Base-by-base conservation (phyloP, 2,888 invertebrate genomes). In the Spialia ferax region DNA sequence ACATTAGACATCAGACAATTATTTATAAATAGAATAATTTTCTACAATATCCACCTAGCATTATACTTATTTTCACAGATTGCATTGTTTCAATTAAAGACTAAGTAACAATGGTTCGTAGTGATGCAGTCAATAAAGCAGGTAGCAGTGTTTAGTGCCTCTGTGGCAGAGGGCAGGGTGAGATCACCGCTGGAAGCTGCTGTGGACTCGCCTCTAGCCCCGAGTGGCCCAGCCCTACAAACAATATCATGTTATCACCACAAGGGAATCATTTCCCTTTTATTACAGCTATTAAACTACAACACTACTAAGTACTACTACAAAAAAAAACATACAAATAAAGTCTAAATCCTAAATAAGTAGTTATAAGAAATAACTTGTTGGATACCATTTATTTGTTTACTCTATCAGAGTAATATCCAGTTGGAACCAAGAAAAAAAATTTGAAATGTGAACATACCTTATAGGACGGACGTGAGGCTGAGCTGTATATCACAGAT, bases 1-100 rank as follows among this genome's bases (percentile, higher is more conserved):
- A 93, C 92, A 92, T 92, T 90, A 91, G 89, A 92, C 91, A 93
- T 92, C 92, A 92, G 92, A 93, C 91, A 88, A 91, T 89, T 89
- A 93, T 93, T 66, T 91, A 94, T 95, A 95, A 95, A 94, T 92
- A 92, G 94, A 92, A 91, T 93, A 93, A 91, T 94, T 94, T 91
- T 93, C 93, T 93, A 93, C 93, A 93, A 91, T 92, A 93, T 92
- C 89, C 91, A 90, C 88, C 93, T 94, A 94, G 83, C 83, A 90
- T 91, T 94, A 94, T 87, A 91, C 87, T 93, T 93, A 91, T 88
- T 90, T 95, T 95, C 95, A 95, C 95, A 95, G 95, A 95, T 95
- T 95, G 95, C 95, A 95, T 94, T 94, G 94, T 94, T 94, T 93
- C 90, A 87, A 92, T 94, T 94, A 94, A 85, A 91, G 89, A 93